These are phyloP conservation scores for Canis aureus DNA, from an alignment of 2,113 vertebrate species.

Conservation along the genomic window DNA sequence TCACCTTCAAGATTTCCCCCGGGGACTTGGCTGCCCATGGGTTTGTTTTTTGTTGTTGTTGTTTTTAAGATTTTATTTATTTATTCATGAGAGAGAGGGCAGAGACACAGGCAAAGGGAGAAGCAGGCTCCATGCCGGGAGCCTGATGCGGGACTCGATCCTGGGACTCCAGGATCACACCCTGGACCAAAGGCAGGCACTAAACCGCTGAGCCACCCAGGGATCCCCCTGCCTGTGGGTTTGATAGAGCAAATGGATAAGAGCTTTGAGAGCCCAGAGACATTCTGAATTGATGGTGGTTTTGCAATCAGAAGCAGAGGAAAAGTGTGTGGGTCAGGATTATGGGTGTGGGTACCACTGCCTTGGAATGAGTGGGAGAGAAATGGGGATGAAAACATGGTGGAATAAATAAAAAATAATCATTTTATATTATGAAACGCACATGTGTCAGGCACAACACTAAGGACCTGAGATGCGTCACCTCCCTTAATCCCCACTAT, in stretches of 20 bases:
- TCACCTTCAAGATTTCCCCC: not conserved
- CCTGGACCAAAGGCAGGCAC: no score
- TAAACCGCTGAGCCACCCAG: no score
- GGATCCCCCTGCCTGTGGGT: not conserved
- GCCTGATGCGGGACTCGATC: no score
- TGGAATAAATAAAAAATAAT: not conserved
- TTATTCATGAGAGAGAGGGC: no score
- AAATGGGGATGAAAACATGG: not conserved
- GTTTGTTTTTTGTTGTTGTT: not conserved
- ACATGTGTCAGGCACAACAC: accelerated
- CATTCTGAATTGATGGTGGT: not conserved
- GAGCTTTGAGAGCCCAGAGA: not conserved
- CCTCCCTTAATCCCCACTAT: not conserved
- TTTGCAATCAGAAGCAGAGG: not conserved
- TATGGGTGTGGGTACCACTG: not conserved
- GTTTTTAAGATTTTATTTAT: no score
- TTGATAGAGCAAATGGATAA: not conserved
- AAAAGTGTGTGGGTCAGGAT: not conserved
- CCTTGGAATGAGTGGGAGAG: not conserved
- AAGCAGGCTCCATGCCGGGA: no score
- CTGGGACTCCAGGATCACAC: no score
- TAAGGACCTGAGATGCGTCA: no score
- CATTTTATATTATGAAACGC: not conserved
- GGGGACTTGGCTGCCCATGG: not conserved
- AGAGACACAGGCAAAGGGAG: no score